These are phyloP conservation scores for Phyto melanocephala DNA, from an alignment of 2,888 invertebrate genomes.

Conservation along the genomic window DNA sequence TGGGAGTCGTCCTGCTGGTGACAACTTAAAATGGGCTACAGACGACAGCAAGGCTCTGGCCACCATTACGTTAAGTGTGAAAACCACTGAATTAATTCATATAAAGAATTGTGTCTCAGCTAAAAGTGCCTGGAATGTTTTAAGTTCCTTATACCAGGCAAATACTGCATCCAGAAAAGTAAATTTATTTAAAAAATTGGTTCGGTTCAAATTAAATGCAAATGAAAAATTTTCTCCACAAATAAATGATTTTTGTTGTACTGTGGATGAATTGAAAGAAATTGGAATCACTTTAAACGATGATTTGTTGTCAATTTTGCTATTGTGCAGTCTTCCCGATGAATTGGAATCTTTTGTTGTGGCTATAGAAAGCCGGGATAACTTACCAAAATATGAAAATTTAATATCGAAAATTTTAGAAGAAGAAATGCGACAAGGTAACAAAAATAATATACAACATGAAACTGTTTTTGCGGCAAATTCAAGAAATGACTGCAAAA, in stretches of 20 bases:
- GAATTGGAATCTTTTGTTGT: conserved; percentile 55
- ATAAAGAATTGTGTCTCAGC: neutral
- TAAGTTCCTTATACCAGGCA: neutral
- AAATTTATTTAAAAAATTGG: conserved; percentile 46
- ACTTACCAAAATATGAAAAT: conserved; percentile 36
- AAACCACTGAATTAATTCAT: conserved; percentile 2
- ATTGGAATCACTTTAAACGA: conserved; percentile 40
- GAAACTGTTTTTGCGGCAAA: conserved; percentile 13
- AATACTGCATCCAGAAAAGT: conserved; percentile 42
- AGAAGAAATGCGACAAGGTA: conserved; percentile 14
- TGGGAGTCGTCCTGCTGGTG: neutral
- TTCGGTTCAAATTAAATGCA: conserved; percentile 25
- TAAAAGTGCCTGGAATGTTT: neutral
- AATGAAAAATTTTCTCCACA: conserved; percentile 9
- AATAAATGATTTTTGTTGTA: conserved; percentile 47
- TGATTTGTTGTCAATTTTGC: conserved; percentile 47
- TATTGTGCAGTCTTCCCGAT: conserved; percentile 48
- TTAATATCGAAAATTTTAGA: conserved; percentile 50
- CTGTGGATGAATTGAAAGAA: conserved; percentile 50
- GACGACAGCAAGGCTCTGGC: conserved; percentile 35
- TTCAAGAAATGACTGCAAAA: no score
- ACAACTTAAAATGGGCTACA: neutral
- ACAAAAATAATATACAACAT: neutral
- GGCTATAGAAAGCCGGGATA: conserved; percentile 53
- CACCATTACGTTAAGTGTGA: conserved; percentile 29